Percentiles rank a stretch among this genome's conserved stretches.
phyloP scores from a whole-genome alignment of 2,113 vertebrate species.

The Leuciscus idus region DNA sequence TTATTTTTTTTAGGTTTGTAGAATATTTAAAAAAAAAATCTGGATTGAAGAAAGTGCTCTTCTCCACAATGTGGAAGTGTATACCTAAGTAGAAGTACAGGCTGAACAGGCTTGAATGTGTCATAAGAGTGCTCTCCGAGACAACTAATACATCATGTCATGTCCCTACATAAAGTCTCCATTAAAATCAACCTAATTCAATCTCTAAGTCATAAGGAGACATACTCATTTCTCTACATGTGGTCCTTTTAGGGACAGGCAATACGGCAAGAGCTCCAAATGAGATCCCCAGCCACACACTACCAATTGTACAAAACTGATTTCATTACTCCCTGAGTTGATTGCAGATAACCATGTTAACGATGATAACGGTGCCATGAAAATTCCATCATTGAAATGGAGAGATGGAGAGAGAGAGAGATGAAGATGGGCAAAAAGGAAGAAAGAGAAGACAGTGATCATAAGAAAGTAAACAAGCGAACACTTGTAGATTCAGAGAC shows the following conservation, averaged over 20 bases:
- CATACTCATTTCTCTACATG: slow-evolving; percentile 30
- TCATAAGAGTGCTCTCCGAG: slow-evolving; percentile 40
- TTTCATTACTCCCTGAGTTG: slow-evolving; percentile 57
- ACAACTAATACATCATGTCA: slow-evolving; percentile 57
- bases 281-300: slow-evolving; percentile 48
- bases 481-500: slow-evolving; percentile 49
- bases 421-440: neutral
- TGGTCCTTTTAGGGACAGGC: slow-evolving; percentile 46
- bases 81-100: neutral
- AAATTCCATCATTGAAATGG: slow-evolving; percentile 58
- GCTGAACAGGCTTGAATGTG: slow-evolving; percentile 47
- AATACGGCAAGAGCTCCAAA: slow-evolving; percentile 31
- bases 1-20: no score
- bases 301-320: slow-evolving; percentile 48
- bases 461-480: slow-evolving; percentile 36
- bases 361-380: slow-evolving; percentile 36
- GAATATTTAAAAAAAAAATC: no score
- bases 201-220: slow-evolving; percentile 58
- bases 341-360: slow-evolving; percentile 61
- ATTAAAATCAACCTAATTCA: slow-evolving; percentile 60
- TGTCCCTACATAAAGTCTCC: slow-evolving; percentile 51
- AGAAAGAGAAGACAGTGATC: neutral
- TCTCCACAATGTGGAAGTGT: neutral
- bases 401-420: slow-evolving; percentile 22
- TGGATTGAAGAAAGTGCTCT: neutral